Percentiles rank a stretch among this genome's conserved stretches.
Evolutionary conservation across 1,140 invertebrate genomes (phyloP).

Genomic region (Microplitis mediator): DNA sequence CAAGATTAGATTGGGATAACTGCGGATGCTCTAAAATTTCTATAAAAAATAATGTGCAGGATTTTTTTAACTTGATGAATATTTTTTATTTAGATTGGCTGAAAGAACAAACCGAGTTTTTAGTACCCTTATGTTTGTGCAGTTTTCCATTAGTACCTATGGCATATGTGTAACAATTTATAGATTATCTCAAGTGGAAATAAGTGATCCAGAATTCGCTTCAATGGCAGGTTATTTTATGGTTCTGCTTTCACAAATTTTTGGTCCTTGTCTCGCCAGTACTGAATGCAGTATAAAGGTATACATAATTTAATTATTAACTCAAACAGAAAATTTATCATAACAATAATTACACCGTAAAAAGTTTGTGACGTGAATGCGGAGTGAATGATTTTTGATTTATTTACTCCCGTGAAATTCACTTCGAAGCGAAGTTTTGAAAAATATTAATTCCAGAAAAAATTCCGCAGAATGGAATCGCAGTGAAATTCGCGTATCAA

Average conservation of each 20-base stretch:
- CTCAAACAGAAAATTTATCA: not conserved
- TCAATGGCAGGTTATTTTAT: not conserved
- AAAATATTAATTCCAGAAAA: too few relatives aligned
- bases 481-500: too few relatives aligned
- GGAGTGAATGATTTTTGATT: too few relatives aligned
- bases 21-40: too few relatives aligned
- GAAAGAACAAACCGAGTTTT: slow-evolving; percentile 11
- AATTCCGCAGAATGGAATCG: too few relatives aligned
- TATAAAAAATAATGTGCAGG: too few relatives aligned
- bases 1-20: too few relatives aligned
- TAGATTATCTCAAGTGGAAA: not conserved
- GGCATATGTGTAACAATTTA: slow-evolving; percentile 10
- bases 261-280: slow-evolving; percentile 6
- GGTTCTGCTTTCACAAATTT: slow-evolving; percentile 8
- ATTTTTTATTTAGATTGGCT: slow-evolving; percentile 8
- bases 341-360: too few relatives aligned
- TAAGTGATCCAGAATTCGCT: not conserved
- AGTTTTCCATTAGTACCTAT: slow-evolving; percentile 10
- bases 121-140: slow-evolving; percentile 9
- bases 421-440: not conserved
- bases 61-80: too few relatives aligned
- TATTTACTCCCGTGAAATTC: not conserved
- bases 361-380: too few relatives aligned
- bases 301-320: not conserved
- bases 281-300: slow-evolving; percentile 4